A percentile compares a stretch with the other conserved stretches of the same genome.
Conservation (phyloP, 2,113 vertebrate genomes). For the Helogale parvula region DNA sequence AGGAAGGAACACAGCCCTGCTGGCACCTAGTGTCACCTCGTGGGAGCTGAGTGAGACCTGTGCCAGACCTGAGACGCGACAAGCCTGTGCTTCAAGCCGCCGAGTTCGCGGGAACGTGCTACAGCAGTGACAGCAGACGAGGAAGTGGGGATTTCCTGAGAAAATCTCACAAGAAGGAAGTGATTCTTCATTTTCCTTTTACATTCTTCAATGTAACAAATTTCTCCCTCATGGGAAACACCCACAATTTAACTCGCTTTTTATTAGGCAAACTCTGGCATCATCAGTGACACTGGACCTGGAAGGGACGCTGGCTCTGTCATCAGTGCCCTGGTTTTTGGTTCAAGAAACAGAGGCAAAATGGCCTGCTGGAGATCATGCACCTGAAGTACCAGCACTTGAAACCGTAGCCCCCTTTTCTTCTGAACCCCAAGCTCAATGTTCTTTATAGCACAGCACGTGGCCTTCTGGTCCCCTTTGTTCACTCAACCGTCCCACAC, state of each 20-base stretch:
- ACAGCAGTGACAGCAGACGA: not conserved
- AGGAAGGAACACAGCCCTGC: not conserved
- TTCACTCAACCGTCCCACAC: not conserved
- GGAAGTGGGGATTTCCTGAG: not conserved
- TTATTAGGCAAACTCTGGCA: not conserved
- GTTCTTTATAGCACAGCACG: not conserved
- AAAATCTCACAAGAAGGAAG: not conserved
- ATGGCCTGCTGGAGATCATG: not conserved
- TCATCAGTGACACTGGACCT: not conserved
- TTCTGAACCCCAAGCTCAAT: not conserved
- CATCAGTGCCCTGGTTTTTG: not conserved
- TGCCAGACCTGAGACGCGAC: not conserved
- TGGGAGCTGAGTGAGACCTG: not conserved
- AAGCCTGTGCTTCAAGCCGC: not conserved
- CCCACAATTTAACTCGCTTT: not conserved
- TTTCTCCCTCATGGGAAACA: constrained; percentile 20
- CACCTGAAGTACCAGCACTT: not conserved
- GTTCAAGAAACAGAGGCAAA: constrained; percentile 6
- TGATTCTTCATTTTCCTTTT: not conserved
- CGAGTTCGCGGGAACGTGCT: not conserved
- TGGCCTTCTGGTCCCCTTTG: not conserved
- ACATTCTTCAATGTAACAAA: not conserved
- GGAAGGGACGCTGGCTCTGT: not conserved
- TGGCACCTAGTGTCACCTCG: not conserved
- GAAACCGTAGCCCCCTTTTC: not conserved